Percentiles rank a stretch among this genome's conserved stretches.
phyloP scores from a whole-genome alignment of 92 coral and sea anemone genomes.

The Paragorgia papillata region DNA sequence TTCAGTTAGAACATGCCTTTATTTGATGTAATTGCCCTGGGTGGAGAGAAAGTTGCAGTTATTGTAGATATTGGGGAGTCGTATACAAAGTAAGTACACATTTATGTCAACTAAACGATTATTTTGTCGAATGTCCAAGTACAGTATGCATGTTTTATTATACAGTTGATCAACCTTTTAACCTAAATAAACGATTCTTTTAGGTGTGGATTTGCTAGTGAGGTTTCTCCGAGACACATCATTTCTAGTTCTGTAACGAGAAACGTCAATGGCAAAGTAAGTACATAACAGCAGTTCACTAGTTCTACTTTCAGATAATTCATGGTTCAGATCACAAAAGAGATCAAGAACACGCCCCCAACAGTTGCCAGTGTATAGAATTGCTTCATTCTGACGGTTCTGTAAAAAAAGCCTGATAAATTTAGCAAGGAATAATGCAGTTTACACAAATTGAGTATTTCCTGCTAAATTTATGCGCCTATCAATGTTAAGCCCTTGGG shows the following conservation, averaged over 20 bases:
- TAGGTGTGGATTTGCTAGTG: constrained; percentile 99
- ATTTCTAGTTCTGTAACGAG: constrained; percentile 78
- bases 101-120: no score
- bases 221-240: constrained; percentile 91
- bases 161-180: background rate
- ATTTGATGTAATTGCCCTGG: constrained; percentile 97
- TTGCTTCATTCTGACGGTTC: no score
- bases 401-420: no score
- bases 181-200: background rate
- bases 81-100: constrained; percentile 82
- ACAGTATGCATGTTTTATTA: background rate
- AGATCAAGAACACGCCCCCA: no score
- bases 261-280: constrained; percentile 91
- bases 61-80: constrained; percentile 95
- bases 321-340: no score
- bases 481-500: no score
- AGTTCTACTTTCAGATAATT: no score
- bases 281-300: background rate
- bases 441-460: no score
- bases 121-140: no score
- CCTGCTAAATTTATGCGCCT: no score
- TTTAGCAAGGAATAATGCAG: no score
- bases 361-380: no score
- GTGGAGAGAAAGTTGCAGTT: constrained; percentile 95
- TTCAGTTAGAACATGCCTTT: constrained; percentile 82